These are phyloP conservation scores for Rugalucina vietnamica DNA, from an alignment of 2,888 invertebrate genomes.

Conservation along the genomic window DNA sequence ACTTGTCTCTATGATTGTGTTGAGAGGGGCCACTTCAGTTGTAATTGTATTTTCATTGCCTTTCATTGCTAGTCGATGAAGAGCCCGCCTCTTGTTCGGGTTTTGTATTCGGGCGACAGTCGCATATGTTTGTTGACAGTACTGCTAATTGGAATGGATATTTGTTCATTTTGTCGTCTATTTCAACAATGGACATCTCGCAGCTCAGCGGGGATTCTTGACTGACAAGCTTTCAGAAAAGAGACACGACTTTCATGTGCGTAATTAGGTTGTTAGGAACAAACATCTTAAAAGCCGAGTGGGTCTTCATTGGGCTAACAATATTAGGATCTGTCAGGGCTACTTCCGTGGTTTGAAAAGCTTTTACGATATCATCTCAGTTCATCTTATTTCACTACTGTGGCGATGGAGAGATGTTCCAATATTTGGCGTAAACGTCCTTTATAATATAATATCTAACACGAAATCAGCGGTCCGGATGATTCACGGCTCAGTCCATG, in stretches of 20 bases:
- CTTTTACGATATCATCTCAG: too few relatives aligned
- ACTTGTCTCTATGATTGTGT: background rate
- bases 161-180: background rate
- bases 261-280: constrained; percentile 1
- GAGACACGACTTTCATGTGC: background rate
- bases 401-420: too few relatives aligned
- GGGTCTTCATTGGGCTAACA: background rate
- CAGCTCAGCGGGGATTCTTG: background rate
- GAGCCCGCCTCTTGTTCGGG: background rate
- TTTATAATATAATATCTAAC: too few relatives aligned
- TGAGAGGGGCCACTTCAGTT: background rate
- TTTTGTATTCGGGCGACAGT: background rate
- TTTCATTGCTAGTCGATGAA: background rate
- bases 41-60: background rate
- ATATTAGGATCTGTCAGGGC: background rate
- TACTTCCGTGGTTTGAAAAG: background rate
- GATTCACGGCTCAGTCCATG: too few relatives aligned
- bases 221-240: background rate
- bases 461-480: too few relatives aligned
- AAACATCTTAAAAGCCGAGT: background rate
- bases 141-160: background rate
- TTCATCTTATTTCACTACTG: too few relatives aligned
- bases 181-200: background rate
- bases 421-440: too few relatives aligned
- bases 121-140: background rate